phyloP scores from a whole-genome alignment of 2,888 invertebrate genomes.

The Petrolisthes cinctipes region DNA sequence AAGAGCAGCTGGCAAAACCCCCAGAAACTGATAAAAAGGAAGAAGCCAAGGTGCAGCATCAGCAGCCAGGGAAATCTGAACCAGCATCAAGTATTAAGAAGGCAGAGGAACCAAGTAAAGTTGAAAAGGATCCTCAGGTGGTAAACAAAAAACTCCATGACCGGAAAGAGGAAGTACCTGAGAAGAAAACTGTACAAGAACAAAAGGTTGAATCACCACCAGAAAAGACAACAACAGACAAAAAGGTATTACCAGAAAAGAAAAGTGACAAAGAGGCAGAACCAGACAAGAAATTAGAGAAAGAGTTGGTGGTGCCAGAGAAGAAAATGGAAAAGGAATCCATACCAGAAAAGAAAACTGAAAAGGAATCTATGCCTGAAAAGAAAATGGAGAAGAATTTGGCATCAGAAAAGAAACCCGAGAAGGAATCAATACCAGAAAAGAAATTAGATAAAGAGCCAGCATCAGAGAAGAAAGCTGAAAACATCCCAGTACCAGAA shows the following conservation, averaged over 20 bases:
- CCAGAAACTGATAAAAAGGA: too few relatives aligned
- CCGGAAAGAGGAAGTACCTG: neutral
- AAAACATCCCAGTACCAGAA: conserved; percentile 1
- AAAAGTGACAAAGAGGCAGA: neutral
- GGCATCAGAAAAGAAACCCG: neutral
- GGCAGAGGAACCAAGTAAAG: conserved; percentile 5
- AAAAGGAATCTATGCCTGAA: neutral
- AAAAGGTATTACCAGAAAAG: neutral
- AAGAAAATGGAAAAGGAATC: too few relatives aligned
- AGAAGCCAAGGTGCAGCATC: too few relatives aligned
- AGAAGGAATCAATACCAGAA: neutral
- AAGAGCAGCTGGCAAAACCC: too few relatives aligned
- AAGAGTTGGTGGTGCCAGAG: conserved; percentile 18
- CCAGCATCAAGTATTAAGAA: neutral
- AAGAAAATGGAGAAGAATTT: neutral
- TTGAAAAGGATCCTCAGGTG: neutral
- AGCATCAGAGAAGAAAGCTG: neutral
- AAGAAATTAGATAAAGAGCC: neutral
- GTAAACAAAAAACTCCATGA: neutral
- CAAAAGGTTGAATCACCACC: neutral
- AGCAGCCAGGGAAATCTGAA: too few relatives aligned
- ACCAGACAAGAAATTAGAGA: neutral
- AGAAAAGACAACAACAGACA: neutral
- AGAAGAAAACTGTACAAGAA: neutral
- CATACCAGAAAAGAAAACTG: neutral